Base-by-base conservation (phyloP, 1,140 invertebrate species). In the Tetragnatha versicolor region DNA sequence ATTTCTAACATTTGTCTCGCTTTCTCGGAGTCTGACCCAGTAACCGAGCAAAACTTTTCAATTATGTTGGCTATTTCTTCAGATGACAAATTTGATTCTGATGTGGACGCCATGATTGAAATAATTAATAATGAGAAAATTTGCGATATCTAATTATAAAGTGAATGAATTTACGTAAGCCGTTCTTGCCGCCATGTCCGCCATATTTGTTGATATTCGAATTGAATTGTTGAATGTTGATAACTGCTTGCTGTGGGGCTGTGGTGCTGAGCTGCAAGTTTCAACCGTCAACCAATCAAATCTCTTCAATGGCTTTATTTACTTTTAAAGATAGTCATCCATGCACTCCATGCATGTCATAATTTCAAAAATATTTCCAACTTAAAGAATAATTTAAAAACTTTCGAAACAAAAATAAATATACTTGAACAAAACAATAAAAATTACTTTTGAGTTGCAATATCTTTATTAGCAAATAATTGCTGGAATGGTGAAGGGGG, bases 1-100 rank as follows among this genome's bases (percentile, higher is more conserved):
- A 87, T 87, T 79, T 88, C 87, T 42, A 90, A 81, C 25, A 86
- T 82, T 61, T 85, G 82, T 69, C 79, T 61, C 31, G 79, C 79
- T 45, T 68, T 79, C n/a, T 79, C 76, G 17, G n/a, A 22, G 22
- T 58, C 27, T 0, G 76, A 25, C n/a, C 76, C 76, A 35, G 76
- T 79, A 22, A 79, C 39, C 2, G 76, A 68, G 27, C 76, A 79
- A 39, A 79, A 79, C 35, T 79, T 63, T 17, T 79, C 76, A 10
- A 79, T 60, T 14, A 79, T 63, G 14, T 14, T 29, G 1, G 22
- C n/a, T 55, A 65, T 65, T 29, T 6, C 17, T 33, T 79, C 76
- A 5, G 45, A 25, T 14, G 9, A 29, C 9, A 45, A 6, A 35
- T 12, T 17, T 27, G 33, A 25, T 42, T 45, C 25, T 7, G 76